phyloP scores from a whole-genome alignment of 2,797 vertebrate species.

The Parauchenoglanis punctatus region DNA sequence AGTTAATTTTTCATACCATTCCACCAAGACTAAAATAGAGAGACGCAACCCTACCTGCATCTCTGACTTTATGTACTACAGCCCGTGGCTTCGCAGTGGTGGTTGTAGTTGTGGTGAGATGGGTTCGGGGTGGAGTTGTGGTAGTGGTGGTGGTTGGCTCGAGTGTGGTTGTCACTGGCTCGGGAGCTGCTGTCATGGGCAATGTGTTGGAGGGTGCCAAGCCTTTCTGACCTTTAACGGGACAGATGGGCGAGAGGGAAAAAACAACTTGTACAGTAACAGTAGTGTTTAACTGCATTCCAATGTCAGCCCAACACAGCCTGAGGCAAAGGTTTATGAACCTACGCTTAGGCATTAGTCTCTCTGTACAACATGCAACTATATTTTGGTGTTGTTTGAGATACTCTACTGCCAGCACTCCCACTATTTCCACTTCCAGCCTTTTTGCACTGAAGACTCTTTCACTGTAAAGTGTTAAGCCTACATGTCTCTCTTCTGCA shows the following conservation, averaged over 20 bases:
- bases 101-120: constrained; percentile 60
- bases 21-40: neutral
- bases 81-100: constrained; percentile 69
- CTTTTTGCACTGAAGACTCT: neutral
- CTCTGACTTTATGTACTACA: constrained; percentile 75
- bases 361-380: neutral
- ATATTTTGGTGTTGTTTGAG: constrained; percentile 13
- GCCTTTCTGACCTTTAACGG: constrained; percentile 69
- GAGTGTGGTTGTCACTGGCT: constrained; percentile 64
- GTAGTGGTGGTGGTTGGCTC: constrained; percentile 31
- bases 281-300: constrained; percentile 68
- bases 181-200: constrained; percentile 61
- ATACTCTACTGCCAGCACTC: neutral
- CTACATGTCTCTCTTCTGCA: neutral
- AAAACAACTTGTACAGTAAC: constrained; percentile 61
- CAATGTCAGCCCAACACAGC: constrained; percentile 34
- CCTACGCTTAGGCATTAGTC: constrained; percentile 11
- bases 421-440: neutral
- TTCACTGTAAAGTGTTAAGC: neutral
- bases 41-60: constrained; percentile 78
- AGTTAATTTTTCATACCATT: neutral
- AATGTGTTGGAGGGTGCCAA: constrained; percentile 50
- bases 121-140: constrained; percentile 47
- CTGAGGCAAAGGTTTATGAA: constrained; percentile 27
- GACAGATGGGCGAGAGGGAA: constrained; percentile 48